Evolutionary conservation across 2,113 vertebrate genomes (phyloP).

Genomic region (Grammomys surdaster): DNA sequence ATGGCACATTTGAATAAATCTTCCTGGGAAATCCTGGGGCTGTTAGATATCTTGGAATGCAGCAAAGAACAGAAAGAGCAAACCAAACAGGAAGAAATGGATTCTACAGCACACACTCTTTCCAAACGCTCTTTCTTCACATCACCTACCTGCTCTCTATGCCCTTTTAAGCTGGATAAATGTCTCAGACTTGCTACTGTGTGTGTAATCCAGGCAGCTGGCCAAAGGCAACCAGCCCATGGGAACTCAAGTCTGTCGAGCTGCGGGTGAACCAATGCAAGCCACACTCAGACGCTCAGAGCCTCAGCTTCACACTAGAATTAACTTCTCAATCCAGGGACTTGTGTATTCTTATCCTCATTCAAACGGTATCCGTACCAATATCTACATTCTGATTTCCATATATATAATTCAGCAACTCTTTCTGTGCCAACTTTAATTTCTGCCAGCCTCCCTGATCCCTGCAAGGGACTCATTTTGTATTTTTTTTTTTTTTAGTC

Average conservation of each 20-base stretch:
- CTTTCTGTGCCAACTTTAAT: rapidly evolving
- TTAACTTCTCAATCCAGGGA: neutral
- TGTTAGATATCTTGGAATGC: neutral
- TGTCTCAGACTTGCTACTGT: neutral
- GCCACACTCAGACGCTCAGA: neutral
- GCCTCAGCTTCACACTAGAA: neutral
- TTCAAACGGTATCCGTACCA: neutral
- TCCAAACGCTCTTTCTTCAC: neutral
- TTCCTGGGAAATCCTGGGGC: neutral
- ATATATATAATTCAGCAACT: neutral
- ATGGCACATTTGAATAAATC: neutral
- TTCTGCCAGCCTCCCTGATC: neutral
- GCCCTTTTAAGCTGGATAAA: neutral
- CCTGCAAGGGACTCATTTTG: neutral
- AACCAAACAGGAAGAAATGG: neutral
- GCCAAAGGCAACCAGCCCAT: neutral
- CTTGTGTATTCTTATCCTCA: neutral
- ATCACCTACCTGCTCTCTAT: neutral
- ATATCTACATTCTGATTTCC: neutral
- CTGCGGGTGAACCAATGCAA: too few relatives aligned
- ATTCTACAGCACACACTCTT: neutral
- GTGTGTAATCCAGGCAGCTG: neutral
- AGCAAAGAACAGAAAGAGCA: neutral
- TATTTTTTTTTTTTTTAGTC: neutral
- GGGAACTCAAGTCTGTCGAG: neutral